A percentile compares a stretch with the other conserved stretches of the same genome.
Conservation (phyloP, 1,140 invertebrate genomes). For the Wasmannia auropunctata region DNA sequence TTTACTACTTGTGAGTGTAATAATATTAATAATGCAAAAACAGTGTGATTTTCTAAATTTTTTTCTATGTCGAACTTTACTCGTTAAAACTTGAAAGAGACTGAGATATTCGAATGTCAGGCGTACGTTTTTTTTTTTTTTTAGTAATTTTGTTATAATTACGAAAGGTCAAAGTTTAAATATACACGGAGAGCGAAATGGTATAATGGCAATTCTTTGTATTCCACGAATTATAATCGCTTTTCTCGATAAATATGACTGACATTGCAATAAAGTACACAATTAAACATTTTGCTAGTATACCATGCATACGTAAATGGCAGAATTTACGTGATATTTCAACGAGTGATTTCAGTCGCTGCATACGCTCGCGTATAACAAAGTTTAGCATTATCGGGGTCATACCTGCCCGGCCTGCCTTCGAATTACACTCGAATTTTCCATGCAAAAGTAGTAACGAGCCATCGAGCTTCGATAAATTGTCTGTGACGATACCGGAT, state of each 20-base stretch:
- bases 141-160: background rate
- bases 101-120: background rate
- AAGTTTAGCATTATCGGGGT: background rate
- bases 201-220: background rate
- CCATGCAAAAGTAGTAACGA: constrained; percentile 4
- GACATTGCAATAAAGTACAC: background rate
- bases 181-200: background rate
- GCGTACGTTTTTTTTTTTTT: background rate
- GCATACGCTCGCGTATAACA: background rate
- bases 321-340: background rate
- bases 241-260: background rate
- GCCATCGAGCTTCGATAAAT: constrained; percentile 51
- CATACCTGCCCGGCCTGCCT: background rate
- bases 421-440: constrained; percentile 39
- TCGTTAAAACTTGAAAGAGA: background rate
- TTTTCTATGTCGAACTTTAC: background rate
- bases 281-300: background rate
- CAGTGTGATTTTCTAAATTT: background rate
- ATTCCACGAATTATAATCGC: background rate
- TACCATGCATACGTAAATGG: background rate
- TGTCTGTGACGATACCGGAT: constrained; percentile 50
- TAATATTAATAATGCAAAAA: background rate
- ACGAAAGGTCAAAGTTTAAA: background rate
- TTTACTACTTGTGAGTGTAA: background rate
- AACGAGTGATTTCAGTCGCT: background rate